Conservation (phyloP, 2,888 invertebrate genomes). For the Diloba caeruleocephala region DNA sequence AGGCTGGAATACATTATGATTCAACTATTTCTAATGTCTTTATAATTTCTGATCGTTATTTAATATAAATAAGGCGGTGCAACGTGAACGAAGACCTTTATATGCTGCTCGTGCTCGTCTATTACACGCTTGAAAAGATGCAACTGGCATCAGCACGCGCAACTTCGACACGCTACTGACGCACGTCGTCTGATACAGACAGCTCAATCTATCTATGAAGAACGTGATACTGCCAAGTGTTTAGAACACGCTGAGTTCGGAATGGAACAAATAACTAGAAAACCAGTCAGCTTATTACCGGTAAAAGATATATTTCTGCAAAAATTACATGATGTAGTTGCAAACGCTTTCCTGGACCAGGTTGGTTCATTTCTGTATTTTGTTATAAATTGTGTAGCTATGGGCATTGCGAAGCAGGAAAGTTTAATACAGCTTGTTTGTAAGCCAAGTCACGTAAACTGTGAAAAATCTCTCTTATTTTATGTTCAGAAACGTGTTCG, state of each 20-base stretch:
- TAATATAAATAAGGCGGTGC: conserved; percentile 65
- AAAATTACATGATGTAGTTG: conserved; percentile 75
- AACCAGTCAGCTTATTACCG: conserved; percentile 71
- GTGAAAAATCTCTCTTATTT: conserved; percentile 54
- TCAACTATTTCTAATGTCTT: conserved; percentile 35
- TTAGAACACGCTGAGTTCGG: conserved; percentile 80
- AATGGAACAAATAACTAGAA: conserved; percentile 79
- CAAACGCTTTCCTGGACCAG: conserved; percentile 79
- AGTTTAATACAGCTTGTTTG: conserved; percentile 49
- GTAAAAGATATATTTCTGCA: conserved; percentile 79
- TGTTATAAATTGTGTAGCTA: conserved; percentile 47
- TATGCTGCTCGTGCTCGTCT: conserved; percentile 76
- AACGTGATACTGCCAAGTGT: conserved; percentile 75
- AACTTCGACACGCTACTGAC: conserved; percentile 73
- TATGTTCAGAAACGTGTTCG: conserved; percentile 77
- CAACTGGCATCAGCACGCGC: too few species aligned
- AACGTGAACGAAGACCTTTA: conserved; percentile 78
- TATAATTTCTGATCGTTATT: conserved; percentile 27
- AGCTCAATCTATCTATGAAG: conserved; percentile 63
- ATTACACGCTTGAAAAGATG: conserved; percentile 70
- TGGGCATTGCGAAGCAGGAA: conserved; percentile 31
- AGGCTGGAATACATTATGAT: conserved; percentile 29
- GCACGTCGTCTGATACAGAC: conserved; percentile 73
- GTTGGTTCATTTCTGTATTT: conserved; percentile 57
- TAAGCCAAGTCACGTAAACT: conserved; percentile 59